Conservation (phyloP, 1,140 invertebrate species). For the Drosophila insularis region DNA sequence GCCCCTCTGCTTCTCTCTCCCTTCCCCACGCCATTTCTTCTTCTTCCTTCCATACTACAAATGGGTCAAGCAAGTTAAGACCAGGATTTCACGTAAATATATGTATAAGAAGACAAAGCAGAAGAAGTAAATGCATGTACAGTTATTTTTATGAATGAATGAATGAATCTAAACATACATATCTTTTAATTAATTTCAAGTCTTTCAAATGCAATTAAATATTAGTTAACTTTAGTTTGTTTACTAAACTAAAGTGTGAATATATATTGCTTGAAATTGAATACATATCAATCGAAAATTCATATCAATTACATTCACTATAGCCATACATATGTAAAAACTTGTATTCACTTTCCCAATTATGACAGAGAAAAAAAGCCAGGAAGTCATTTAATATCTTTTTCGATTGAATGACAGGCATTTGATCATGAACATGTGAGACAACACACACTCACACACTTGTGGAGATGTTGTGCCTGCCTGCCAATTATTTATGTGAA, state of each 20-base stretch:
- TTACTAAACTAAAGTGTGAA: neutral
- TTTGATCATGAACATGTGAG: slow-evolving; percentile 13
- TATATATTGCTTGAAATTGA: too few species aligned
- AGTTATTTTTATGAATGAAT: slow-evolving; percentile 7
- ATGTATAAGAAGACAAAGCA: slow-evolving; percentile 1
- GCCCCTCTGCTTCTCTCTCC: too few species aligned
- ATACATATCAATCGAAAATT: neutral
- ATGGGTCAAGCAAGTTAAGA: slow-evolving; percentile 24
- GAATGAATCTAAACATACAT: neutral
- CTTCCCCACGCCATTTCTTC: too few species aligned
- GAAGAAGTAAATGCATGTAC: neutral
- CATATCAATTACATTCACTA: too few species aligned
- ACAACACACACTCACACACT: neutral
- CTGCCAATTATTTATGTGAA: neutral
- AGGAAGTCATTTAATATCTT: slow-evolving; percentile 36
- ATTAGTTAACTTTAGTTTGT: too few species aligned
- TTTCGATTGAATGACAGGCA: slow-evolving; percentile 20
- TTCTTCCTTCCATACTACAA: neutral
- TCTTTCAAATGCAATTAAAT: too few species aligned
- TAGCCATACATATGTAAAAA: too few species aligned
- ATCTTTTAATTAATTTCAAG: too few species aligned
- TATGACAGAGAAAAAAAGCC: slow-evolving; percentile 13
- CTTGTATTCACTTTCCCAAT: neutral
- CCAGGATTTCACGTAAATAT: neutral
- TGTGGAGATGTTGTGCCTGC: neutral